These are phyloP conservation scores for Lamellibrachia columna DNA, from an alignment of 2,888 invertebrate genomes.

Conservation along the genomic window DNA sequence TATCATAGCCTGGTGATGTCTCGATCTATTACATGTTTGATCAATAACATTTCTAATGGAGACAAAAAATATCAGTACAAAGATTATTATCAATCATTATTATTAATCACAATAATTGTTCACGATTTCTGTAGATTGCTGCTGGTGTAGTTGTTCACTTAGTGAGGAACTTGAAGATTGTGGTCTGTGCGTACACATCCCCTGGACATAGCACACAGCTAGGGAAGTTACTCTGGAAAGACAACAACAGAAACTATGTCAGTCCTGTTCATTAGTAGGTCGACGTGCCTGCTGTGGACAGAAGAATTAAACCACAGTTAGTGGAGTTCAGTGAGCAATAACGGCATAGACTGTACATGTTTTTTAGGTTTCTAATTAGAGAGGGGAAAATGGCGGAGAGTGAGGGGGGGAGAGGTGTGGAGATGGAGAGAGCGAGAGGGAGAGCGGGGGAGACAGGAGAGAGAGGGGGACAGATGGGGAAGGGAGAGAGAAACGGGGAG, in stretches of 20 bases:
- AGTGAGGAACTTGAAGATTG: constrained; percentile 51
- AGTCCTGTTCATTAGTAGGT: background rate
- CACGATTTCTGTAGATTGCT: background rate
- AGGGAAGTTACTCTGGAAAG: constrained; percentile 56
- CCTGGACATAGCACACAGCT: constrained; percentile 52
- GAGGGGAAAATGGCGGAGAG: background rate
- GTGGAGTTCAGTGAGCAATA: too few species aligned
- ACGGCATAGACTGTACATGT: too few species aligned
- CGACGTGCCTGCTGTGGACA: too few species aligned
- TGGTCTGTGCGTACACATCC: constrained; percentile 53
- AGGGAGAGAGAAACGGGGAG: background rate
- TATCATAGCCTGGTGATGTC: background rate
- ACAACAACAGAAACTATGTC: background rate
- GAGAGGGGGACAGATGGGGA: background rate
- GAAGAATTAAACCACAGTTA: too few species aligned
- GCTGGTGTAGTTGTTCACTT: background rate
- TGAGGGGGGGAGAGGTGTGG: background rate
- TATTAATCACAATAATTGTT: background rate
- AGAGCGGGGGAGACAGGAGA: background rate
- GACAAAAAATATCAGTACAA: background rate
- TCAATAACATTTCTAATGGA: background rate
- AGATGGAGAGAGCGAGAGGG: background rate
- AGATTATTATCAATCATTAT: background rate
- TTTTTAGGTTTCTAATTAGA: too few species aligned
- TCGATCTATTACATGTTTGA: background rate